Percentiles rank a stretch among this genome's conserved stretches.
Conservation (phyloP, 2,888 invertebrate genomes). For the Apoda limacodes region DNA sequence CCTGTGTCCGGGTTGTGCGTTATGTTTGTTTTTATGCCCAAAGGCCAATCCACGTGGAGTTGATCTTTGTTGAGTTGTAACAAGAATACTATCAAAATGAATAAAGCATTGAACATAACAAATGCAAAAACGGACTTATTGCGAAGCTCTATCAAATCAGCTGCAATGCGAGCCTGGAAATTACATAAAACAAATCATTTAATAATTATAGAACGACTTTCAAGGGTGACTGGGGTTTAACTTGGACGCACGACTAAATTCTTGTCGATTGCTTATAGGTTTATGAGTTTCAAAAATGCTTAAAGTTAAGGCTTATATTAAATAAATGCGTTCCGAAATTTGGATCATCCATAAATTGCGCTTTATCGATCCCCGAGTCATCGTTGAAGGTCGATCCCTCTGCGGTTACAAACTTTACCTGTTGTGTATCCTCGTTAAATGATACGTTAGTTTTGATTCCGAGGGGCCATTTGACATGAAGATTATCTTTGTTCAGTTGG, state of each 20-base stretch:
- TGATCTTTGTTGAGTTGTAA: slow-evolving; percentile 99
- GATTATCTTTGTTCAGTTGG: slow-evolving; percentile 96
- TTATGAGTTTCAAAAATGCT: no score
- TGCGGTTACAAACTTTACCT: slow-evolving; percentile 80
- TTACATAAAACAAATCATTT: slow-evolving; percentile 54
- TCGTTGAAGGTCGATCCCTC: slow-evolving; percentile 59
- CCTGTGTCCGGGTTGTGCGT: slow-evolving; percentile 93
- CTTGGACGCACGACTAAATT: background rate
- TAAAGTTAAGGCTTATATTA: no score
- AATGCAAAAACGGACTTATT: slow-evolving; percentile 98
- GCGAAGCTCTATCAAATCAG: slow-evolving; percentile 92
- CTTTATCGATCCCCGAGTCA: slow-evolving; percentile 43
- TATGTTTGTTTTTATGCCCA: slow-evolving; percentile 94
- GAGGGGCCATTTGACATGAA: slow-evolving; percentile 97
- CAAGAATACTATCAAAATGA: slow-evolving; percentile 98
- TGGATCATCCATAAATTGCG: no score
- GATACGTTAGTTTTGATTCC: slow-evolving; percentile 95
- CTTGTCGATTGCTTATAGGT: no score
- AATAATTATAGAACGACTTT: slow-evolving; percentile 53
- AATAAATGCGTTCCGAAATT: no score
- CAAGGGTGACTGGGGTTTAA: slow-evolving; percentile 70
- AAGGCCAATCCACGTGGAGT: slow-evolving; percentile 97
- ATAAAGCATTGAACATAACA: slow-evolving; percentile 99
- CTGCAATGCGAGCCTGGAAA: slow-evolving; percentile 88
- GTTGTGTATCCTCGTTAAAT: slow-evolving; percentile 89